Conservation (phyloP, 92 coral and sea anemone genomes). For the Phymanthus crucifer region DNA sequence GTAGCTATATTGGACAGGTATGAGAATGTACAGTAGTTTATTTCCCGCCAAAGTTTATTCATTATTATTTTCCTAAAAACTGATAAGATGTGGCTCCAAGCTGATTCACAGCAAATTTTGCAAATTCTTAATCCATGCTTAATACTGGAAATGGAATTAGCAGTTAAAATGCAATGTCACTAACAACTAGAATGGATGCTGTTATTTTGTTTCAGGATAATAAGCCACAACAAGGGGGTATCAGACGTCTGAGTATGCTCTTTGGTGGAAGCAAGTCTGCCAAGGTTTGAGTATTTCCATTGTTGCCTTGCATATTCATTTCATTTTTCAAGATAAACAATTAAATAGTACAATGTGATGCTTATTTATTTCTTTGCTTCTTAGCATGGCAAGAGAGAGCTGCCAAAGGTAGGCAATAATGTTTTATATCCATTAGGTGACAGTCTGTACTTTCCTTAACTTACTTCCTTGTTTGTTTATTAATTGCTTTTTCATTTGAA, state of each 20-base stretch:
- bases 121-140: no score
- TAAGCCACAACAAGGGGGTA: constrained; percentile 40
- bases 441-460: not conserved
- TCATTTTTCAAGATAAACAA: no score
- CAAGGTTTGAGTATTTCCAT: constrained; percentile 33
- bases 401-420: constrained; percentile 38
- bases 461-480: not conserved
- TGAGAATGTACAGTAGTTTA: no score
- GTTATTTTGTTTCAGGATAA: constrained; percentile 20
- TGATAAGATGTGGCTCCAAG: no score
- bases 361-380: not conserved
- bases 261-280: constrained; percentile 65
- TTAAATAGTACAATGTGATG: not conserved
- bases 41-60: no score
- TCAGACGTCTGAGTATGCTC: constrained; percentile 61
- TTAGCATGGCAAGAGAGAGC: constrained; percentile 53
- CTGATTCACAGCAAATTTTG: no score
- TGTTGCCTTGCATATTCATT: not conserved
- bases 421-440: not conserved
- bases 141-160: no score
- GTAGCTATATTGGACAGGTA: no score
- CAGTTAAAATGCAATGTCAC: no score
- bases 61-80: no score
- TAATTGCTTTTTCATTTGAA: not conserved
- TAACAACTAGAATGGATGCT: no score